Conservation (phyloP, 2,888 invertebrate genomes). For the Plagodis dolabraria region DNA sequence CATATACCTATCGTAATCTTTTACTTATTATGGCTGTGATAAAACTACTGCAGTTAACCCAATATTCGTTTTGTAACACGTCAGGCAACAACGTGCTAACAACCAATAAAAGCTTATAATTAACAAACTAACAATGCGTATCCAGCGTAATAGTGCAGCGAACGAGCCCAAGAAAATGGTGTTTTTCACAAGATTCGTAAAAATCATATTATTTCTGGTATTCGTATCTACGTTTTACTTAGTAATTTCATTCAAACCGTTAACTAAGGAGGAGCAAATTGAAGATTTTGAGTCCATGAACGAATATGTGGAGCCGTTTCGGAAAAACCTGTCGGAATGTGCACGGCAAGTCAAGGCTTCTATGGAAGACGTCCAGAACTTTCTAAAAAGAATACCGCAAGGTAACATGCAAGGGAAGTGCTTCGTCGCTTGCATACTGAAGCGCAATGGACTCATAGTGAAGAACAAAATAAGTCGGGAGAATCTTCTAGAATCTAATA, state of each 20-base stretch:
- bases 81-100: constrained; percentile 46
- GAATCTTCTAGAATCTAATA: constrained; percentile 65
- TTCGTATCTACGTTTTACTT: constrained; percentile 51
- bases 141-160: constrained; percentile 48
- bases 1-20: background rate
- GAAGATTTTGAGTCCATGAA: constrained; percentile 59
- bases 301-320: constrained; percentile 69
- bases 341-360: constrained; percentile 72
- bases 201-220: constrained; percentile 46
- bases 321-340: constrained; percentile 72
- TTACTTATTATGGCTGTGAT: constrained; percentile 1
- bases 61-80: constrained; percentile 31
- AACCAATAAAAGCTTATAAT: constrained; percentile 54
- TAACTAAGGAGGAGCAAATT: constrained; percentile 70
- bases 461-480: constrained; percentile 64
- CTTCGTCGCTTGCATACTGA: constrained; percentile 76
- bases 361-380: constrained; percentile 67
- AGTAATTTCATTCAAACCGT: constrained; percentile 60
- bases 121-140: constrained; percentile 41
- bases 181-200: constrained; percentile 26
- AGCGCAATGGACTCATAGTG: constrained; percentile 66
- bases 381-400: constrained; percentile 71
- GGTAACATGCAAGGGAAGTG: constrained; percentile 69
- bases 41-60: constrained; percentile 25
- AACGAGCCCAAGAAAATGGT: constrained; percentile 51